Evolutionary conservation across 2,113 vertebrate species (phyloP), one percentile per base, ranked within the genome.

Genomic region (Hassar affinis): DNA sequence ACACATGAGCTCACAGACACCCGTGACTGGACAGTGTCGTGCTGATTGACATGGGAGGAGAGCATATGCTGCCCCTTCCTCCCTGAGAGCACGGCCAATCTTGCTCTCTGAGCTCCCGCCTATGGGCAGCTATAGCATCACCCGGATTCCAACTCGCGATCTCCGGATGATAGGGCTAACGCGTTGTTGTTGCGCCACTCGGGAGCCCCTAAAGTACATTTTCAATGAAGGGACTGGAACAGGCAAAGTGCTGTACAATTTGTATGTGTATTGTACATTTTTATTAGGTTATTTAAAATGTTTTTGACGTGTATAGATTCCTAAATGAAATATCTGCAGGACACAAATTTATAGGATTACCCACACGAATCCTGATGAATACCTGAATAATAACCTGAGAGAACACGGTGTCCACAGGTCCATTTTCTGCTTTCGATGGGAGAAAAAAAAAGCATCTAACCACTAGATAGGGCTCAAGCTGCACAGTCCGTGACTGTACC

Each of bases 401-500:
- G 30, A 15, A 62, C 57, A 57, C 8, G 14, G n/a, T 61, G 10
- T 61, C 59, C 27, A 62, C 22, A 25, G 56, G 64, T 22, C 18
- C 5, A 47, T 71, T 47, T 71, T 71, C 52, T 59, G 52, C 51
- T 57, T 71, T 15, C 14, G 7, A n/a, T 56, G 12, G 2, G 18
- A 15, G 2, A 62, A 14, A 15, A 30, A 62, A 22, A 22, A 25
- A 47, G 15, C 42, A 51, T 84, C n/a, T 7, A 35, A 82, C 57
- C 81, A 83, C 81, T 83, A 77, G 72, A 77, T 83, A 51, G 81
- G 30, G 81, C 72, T 77, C 12, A 14, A 66, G 72, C 20, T 42
- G 33, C 72, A 54, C 72, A 35, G 30, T 66, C 45, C 0, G 42
- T 38, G n/a, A 76, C 1, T 14, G n/a, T 22, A 10, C 6, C 51